A percentile compares a stretch with the other conserved stretches of the same genome.
Evolutionary conservation across 2,113 vertebrate species (phyloP).

Genomic region (Dipodomys spectabilis): DNA sequence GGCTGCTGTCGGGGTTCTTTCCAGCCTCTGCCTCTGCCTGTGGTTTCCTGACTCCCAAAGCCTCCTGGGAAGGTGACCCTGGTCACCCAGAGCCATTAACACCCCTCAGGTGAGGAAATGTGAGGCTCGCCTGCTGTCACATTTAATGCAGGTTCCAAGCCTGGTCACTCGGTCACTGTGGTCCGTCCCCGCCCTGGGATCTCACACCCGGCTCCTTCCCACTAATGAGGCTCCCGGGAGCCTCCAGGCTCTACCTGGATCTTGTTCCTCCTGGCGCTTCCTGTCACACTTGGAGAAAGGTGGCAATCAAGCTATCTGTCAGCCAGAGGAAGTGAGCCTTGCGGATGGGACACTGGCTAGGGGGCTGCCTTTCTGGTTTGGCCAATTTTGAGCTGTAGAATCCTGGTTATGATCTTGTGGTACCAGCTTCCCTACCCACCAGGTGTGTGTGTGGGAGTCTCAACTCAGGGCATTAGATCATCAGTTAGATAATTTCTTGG

Average conservation of each 20-base stretch:
- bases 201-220: background rate
- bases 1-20: background rate
- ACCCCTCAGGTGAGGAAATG: background rate
- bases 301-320: background rate
- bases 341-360: background rate
- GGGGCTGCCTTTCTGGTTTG: background rate
- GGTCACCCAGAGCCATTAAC: background rate
- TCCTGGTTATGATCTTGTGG: background rate
- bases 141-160: background rate
- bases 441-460: accelerated
- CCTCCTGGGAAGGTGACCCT: background rate
- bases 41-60: background rate
- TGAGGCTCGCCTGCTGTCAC: constrained; percentile 13
- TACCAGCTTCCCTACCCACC: background rate
- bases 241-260: background rate
- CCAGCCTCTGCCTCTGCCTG: background rate
- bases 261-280: background rate
- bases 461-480: background rate
- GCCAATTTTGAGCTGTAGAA: background rate
- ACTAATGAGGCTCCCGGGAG: background rate
- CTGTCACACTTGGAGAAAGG: constrained; percentile 1
- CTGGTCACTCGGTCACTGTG: background rate
- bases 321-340: background rate
- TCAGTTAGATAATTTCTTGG: background rate
- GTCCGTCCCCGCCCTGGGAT: background rate